These are phyloP conservation scores for Silurus glanis DNA, from an alignment of 2,113 vertebrate genomes.

Conservation along the genomic window DNA sequence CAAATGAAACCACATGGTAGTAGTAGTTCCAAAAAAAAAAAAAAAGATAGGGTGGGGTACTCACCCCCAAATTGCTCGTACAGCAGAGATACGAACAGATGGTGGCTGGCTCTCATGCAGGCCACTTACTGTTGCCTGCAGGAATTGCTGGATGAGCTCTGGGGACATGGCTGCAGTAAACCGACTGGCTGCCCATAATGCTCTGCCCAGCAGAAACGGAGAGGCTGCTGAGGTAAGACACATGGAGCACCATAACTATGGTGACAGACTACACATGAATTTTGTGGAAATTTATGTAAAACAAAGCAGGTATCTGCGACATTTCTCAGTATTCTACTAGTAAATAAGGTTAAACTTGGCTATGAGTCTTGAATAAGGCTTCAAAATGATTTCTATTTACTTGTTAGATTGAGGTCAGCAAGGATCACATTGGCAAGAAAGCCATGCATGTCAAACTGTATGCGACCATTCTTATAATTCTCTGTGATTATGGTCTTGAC, in stretches of 20 bases:
- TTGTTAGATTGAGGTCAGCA: constrained; percentile 89
- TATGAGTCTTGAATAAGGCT: no score
- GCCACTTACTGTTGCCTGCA: constrained; percentile 95
- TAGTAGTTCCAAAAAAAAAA: neutral
- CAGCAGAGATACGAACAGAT: constrained; percentile 93
- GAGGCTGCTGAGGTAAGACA: constrained; percentile 71
- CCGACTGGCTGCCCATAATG: constrained; percentile 95
- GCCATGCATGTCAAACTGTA: constrained; percentile 96
- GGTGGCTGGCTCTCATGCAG: constrained; percentile 91
- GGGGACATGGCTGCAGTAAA: constrained; percentile 97
- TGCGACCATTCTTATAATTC: constrained; percentile 88
- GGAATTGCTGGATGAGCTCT: constrained; percentile 96
- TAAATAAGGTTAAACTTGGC: neutral
- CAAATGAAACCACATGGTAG: neutral
- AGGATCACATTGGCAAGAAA: constrained; percentile 93
- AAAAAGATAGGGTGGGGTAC: constrained; percentile 32
- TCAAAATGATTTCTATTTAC: constrained; percentile 61
- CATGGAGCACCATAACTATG: neutral
- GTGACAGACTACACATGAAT: neutral
- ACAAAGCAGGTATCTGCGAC: neutral
- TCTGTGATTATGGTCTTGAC: constrained; percentile 94
- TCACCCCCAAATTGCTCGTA: constrained; percentile 98
- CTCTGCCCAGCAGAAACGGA: constrained; percentile 91
- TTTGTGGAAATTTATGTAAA: neutral
- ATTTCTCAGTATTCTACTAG: neutral